Evolutionary conservation across 2,888 invertebrate genomes (phyloP).

Genomic region (Bellardia bayeri): DNA sequence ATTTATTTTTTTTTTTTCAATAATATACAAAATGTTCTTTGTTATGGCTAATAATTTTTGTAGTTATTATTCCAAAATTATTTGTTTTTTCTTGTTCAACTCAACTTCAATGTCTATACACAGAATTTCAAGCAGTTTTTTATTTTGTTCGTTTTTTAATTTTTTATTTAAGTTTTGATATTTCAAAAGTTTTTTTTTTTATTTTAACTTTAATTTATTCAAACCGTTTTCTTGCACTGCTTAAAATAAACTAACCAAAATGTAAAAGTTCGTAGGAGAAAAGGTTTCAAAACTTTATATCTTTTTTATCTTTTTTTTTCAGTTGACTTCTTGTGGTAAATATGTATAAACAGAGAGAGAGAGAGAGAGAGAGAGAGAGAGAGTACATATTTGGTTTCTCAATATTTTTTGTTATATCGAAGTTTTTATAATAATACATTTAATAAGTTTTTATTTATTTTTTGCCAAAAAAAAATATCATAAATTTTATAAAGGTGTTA

Average conservation of each 20-base stretch:
- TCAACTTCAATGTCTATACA: not conserved
- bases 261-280: not conserved
- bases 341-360: too few relatives aligned
- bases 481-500: slow-evolving; percentile 59
- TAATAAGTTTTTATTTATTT: not conserved
- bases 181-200: not conserved
- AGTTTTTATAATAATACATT: slow-evolving; percentile 24
- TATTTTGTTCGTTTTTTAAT: too few relatives aligned
- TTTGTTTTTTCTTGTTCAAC: not conserved
- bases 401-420: slow-evolving; percentile 18
- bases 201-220: not conserved
- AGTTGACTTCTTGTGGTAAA: not conserved
- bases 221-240: slow-evolving; percentile 22
- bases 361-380: not conserved
- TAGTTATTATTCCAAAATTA: not conserved
- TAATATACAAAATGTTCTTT: slow-evolving; percentile 14
- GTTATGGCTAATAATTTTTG: not conserved
- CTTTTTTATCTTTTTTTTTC: not conserved
- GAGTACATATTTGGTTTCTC: slow-evolving; percentile 14
- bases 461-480: slow-evolving; percentile 40
- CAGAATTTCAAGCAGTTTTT: not conserved
- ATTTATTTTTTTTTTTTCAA: not conserved
- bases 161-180: too few relatives aligned
- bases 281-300: not conserved
- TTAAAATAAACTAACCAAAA: slow-evolving; percentile 14